Conservation (phyloP, 2,797 vertebrate species). For the Heterohyrax brucei region DNA sequence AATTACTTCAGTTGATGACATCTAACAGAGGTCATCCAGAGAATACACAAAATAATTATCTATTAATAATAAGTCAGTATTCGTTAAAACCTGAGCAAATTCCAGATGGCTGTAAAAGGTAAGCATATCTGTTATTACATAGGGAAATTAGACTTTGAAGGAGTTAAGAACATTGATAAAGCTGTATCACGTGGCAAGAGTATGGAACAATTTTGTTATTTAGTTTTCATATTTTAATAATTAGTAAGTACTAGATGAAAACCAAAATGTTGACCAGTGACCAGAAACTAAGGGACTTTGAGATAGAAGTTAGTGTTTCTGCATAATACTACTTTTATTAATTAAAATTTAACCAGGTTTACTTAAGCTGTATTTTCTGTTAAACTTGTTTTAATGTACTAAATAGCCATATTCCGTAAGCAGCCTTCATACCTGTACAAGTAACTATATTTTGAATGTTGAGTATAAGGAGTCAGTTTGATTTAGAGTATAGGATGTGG, state of each 20-base stretch:
- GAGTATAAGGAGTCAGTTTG: not conserved
- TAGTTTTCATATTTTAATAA: too few relatives aligned
- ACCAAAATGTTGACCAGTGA: conserved; percentile 34
- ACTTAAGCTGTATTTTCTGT: conserved; percentile 36
- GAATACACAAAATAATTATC: conserved; percentile 31
- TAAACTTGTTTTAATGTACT: not conserved
- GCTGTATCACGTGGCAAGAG: conserved; percentile 45
- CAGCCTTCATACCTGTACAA: conserved; percentile 7
- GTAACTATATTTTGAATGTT: conserved; percentile 28
- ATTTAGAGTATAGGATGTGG: conserved; percentile 48
- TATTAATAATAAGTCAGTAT: conserved; percentile 47
- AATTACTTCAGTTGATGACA: conserved; percentile 22
- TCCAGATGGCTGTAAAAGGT: conserved; percentile 62
- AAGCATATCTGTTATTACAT: conserved; percentile 51
- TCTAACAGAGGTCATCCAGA: conserved; percentile 30
- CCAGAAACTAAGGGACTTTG: not conserved
- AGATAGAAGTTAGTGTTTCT: not conserved
- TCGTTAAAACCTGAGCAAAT: conserved; percentile 54
- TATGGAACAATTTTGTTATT: conserved; percentile 32
- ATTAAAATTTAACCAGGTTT: conserved; percentile 59
- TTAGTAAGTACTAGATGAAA: conserved; percentile 19
- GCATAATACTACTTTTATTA: conserved; percentile 32
- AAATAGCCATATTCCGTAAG: conserved; percentile 7
- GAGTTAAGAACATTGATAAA: conserved; percentile 40
- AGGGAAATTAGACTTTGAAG: conserved; percentile 6